Evolutionary conservation across 2,888 invertebrate species (phyloP), one percentile per base, ranked within the genome.

Genomic region (Lasioglossum leucozonium): DNA sequence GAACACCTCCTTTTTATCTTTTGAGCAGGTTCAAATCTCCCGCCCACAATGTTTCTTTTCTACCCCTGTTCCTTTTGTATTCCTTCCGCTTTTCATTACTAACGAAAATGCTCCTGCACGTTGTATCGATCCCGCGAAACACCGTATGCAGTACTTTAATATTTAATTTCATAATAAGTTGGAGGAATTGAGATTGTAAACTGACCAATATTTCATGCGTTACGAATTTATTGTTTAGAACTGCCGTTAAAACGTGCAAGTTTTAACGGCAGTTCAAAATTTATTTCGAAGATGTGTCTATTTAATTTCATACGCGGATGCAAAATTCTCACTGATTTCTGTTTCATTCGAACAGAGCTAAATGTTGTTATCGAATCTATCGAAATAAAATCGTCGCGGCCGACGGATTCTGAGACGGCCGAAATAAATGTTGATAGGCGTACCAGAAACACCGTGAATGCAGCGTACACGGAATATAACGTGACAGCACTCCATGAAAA

Each of bases 401-500:
- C 55, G 51, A 40, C 73, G 42, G 37, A 47, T 81, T n/a, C 72
- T 40, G 65, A 65, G 62, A 34, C 30, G 26, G 51, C 44, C n/a
- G 37, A 75, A 84, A 84, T 75, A 85, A 76, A 72, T 73, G 30
- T 22, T 30, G 72, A 44, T 65, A 42, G 80, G 62, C 73, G 77
- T 75, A 67, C 40, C n/a, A 55, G 65, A 58, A 65, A 37, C 75
- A 6, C n/a, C 34, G 6, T 22, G 42, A 51, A 67, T 62, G n/a
- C 69, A 42, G 47, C 4, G 67, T 47, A 65, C 90, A 90, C 90
- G 88, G 88, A 79, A 89, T 74, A 79, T 88, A 69, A 89, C 88
- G 90, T 88, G 88, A 87, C 80, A 58, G 22, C 42, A 58, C 58
- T 72, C 85, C 62, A 75, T 89, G 78, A 90, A 89, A 82, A 82